These are phyloP conservation scores for Erebia ligea DNA, from an alignment of 2,888 invertebrate genomes.

Conservation along the genomic window DNA sequence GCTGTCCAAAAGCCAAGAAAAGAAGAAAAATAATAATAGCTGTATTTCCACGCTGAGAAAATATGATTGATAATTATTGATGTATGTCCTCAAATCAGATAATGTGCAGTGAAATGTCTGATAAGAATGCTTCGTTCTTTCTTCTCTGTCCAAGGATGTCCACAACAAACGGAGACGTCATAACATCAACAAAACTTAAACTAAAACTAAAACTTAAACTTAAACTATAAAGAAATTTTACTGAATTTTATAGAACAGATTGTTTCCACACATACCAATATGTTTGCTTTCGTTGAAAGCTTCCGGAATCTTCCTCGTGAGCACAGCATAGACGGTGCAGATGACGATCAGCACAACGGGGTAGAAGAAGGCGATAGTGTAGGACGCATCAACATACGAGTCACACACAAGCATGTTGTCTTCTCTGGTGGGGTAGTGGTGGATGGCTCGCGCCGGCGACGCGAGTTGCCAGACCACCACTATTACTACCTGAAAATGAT, in stretches of 20 bases:
- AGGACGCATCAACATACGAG: constrained; percentile 95
- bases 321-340: constrained; percentile 97
- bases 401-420: constrained; percentile 96
- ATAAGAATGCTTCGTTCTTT: too few relatives aligned
- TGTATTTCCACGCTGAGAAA: too few relatives aligned
- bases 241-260: background rate
- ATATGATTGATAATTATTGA: too few relatives aligned
- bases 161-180: background rate
- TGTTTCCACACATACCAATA: constrained; percentile 85
- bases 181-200: background rate
- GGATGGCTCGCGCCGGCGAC: constrained; percentile 95
- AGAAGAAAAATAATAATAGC: too few relatives aligned
- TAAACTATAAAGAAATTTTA: background rate
- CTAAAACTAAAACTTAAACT: background rate
- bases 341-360: constrained; percentile 94
- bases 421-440: constrained; percentile 93
- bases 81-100: too few relatives aligned
- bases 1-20: too few relatives aligned
- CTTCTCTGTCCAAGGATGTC: too few relatives aligned
- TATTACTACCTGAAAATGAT: constrained; percentile 85
- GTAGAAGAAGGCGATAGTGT: constrained; percentile 96
- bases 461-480: constrained; percentile 95
- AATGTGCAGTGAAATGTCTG: too few relatives aligned
- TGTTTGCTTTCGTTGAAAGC: constrained; percentile 99
- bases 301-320: constrained; percentile 97